Base-by-base conservation (phyloP, 1,140 invertebrate species). In the Geopemphigus sp. region DNA sequence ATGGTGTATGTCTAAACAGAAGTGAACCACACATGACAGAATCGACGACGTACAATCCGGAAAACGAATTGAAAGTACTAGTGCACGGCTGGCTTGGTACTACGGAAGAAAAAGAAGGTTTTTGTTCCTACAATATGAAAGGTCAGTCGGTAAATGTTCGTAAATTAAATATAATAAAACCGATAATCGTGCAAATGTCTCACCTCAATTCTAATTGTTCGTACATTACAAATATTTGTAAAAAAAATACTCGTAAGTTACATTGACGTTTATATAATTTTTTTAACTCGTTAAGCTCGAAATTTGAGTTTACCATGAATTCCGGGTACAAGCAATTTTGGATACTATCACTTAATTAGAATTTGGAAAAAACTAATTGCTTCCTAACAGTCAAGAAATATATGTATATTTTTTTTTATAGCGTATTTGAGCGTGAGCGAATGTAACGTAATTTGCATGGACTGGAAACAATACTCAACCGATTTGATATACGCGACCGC, bases 371-470 rank as follows among this genome's bases (percentile, higher is more conserved):
- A n/a, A n/a, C n/a, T n/a, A n/a, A n/a, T n/a, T n/a, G n/a, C n/a
- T n/a, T n/a, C n/a, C n/a, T n/a, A n/a, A n/a, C n/a, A n/a, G n/a
- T n/a, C n/a, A n/a, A n/a, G n/a, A n/a, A n/a, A n/a, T n/a, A n/a
- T n/a, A n/a, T n/a, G n/a, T n/a, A n/a, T n/a, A n/a, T n/a, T n/a
- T 39, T 39, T 39, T 3, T 53, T 72, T 29, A 19, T 5, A 70
- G 68, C 68, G 1, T 70, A 70, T 53, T 29, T 54, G 4, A 72
- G 53, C 15, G 24, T 72, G 2, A 47, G 47, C 0, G 10, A 53
- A 12, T 81, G 59, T 24, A 90, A 91, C 82, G 85, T 90, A 1
- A 88, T 90, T 53, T 84, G 87, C 5, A 84, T 90, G 11, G 89
- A 90, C 82, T 91, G 89, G 90, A 85, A 85, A 73, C 81, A 82